Evolutionary conservation across 2,888 invertebrate species (phyloP).

Genomic region (Chesias legatella): DNA sequence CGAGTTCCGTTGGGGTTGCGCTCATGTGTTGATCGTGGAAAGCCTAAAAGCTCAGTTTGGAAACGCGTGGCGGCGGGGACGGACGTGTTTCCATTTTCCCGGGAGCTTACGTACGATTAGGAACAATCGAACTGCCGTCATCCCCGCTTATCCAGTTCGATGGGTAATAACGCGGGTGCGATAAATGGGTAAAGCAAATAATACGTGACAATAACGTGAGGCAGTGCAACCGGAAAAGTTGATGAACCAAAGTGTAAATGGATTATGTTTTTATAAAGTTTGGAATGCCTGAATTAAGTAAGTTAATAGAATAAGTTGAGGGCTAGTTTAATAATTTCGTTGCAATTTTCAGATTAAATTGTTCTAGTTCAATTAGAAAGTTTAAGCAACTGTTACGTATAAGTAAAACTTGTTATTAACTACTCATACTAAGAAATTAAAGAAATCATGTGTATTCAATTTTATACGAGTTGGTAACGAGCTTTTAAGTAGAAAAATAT

Average conservation of each 20-base stretch:
- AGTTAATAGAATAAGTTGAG: conserved; percentile 42
- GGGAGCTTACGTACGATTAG: conserved; percentile 11
- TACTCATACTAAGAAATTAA: no score
- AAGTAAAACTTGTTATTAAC: no score
- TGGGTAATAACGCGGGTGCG: conserved; percentile 46
- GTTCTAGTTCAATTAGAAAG: no score
- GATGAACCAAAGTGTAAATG: conserved; percentile 44
- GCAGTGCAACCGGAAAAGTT: conserved; percentile 37
- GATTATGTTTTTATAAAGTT: conserved; percentile 57
- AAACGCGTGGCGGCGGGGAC: conserved; percentile 44
- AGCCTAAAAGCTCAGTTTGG: conserved; percentile 46
- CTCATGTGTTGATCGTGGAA: conserved; percentile 71
- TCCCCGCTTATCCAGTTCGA: conserved; percentile 42
- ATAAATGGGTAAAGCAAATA: conserved; percentile 39
- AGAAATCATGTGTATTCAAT: no score
- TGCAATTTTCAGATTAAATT: no score
- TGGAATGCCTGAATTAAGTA: conserved; percentile 72
- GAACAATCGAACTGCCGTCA: conserved; percentile 32
- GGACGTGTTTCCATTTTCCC: conserved; percentile 38
- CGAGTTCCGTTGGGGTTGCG: conserved; percentile 70
- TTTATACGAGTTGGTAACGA: no score
- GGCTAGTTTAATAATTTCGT: no score
- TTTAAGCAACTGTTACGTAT: no score
- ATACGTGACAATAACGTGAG: conserved; percentile 36
- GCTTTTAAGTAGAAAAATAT: no score